A percentile compares a stretch with the other conserved stretches of the same genome.
These are phyloP conservation scores for Polyploca ridens DNA, from an alignment of 2,888 invertebrate species.

Conservation along the genomic window DNA sequence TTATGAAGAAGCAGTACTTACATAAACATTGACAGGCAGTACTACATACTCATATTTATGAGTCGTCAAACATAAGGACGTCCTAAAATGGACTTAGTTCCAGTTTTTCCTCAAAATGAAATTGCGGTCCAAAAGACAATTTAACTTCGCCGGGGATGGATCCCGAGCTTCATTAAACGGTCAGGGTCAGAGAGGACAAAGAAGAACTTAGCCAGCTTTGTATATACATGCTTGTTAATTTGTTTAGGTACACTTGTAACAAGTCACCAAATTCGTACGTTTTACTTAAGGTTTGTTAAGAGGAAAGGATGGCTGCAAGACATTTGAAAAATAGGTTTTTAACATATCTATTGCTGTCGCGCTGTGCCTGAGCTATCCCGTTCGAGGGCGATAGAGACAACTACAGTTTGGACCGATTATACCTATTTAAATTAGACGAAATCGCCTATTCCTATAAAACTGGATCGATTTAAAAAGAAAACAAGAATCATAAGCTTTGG, in stretches of 20 bases:
- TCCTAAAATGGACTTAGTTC: neutral
- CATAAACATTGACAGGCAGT: neutral
- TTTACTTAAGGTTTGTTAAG: neutral
- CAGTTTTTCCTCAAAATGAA: neutral
- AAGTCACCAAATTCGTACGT: neutral
- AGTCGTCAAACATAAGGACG: slow-evolving; percentile 1
- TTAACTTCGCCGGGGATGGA: neutral
- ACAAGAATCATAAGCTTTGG: no score
- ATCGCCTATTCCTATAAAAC: no score
- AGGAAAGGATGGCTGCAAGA: no score
- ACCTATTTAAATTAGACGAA: no score
- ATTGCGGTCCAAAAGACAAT: neutral
- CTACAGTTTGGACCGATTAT: no score
- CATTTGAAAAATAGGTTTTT: no score
- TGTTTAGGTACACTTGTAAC: neutral
- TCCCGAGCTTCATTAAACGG: neutral
- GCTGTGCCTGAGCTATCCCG: no score
- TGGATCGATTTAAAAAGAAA: no score
- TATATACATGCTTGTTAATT: neutral
- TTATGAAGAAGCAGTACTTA: neutral
- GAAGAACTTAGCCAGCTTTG: neutral
- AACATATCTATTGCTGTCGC: no score
- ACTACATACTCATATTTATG: neutral
- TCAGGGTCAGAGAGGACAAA: neutral
- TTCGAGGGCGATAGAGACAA: no score